Base-by-base conservation (phyloP, 2,888 invertebrate species). In the Thereva nobilitata region DNA sequence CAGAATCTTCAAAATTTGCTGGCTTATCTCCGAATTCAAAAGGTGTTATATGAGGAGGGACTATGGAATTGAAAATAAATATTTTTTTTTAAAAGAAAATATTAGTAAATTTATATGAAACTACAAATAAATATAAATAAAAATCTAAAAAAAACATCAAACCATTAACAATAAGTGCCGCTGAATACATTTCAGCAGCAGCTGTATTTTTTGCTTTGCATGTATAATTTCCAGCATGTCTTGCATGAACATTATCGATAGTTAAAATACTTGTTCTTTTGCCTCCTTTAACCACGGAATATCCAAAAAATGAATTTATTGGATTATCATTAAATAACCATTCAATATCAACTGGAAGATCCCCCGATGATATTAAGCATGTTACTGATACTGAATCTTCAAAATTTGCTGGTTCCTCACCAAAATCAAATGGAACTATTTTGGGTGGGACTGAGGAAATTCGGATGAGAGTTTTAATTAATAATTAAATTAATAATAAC, bases 1-100 rank as follows among this genome's bases (percentile, higher is more conserved):
- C 86, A 73, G 87, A 86, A 77, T 89, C 88, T 70, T 88, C 89
- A 73, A 87, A 86, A 78, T 87, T 88, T 73, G 87, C 85, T 63
- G 88, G 86, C 70, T 85, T 85, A 72, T 89, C 88, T 74, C 89
- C 91, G 77, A 92, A 91, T 73, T 86, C 82, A 80, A 92, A 92
- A 71, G 90, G 88, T 76, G 86, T 85, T 77, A 90, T 86, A 82
- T 89, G 88, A 70, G 91, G 92, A 76, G 87, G 85, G 84, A 87
- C 92, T 91, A 81, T 50, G 56, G 9, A 49, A 52, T 50, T 9
- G 4, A 47, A 54, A 8, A 47, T 5, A 47, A 47, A 47, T 47
- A 2, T 23, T 1, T 23, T 23, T 23, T 23, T 23, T n/a, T n/a
- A n/a, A 23, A 23, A 23, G 1, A 23, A 23, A 23, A 23, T 23